These are phyloP conservation scores for Coenobita brevimanus DNA, from an alignment of 1,140 invertebrate genomes.

Conservation along the genomic window DNA sequence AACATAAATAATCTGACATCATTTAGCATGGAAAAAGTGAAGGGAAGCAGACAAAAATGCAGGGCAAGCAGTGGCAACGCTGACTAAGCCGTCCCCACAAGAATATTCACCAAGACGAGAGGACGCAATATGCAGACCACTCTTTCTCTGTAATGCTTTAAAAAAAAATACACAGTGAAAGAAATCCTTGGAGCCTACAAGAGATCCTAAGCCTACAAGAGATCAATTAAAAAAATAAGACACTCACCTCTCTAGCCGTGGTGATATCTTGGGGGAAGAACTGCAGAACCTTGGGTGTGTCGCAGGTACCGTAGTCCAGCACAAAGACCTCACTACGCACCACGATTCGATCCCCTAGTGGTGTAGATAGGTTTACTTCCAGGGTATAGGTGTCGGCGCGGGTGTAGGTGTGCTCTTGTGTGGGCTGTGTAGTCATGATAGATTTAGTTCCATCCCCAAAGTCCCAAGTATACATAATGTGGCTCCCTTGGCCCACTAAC, in stretches of 20 bases:
- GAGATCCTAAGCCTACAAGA: too few relatives aligned
- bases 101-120: too few relatives aligned
- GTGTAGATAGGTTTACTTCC: constrained; percentile 19
- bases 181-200: too few relatives aligned
- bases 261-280: constrained; percentile 31
- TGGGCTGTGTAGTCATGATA: neutral
- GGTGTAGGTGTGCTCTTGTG: constrained; percentile 6
- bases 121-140: too few relatives aligned
- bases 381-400: constrained; percentile 8
- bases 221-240: too few relatives aligned
- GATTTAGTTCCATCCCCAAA: neutral
- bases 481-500: constrained; percentile 10
- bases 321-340: constrained; percentile 25
- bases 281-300: constrained; percentile 15
- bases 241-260: constrained; percentile 36
- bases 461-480: constrained; percentile 46
- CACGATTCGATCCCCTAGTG: constrained; percentile 4
- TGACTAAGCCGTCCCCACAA: too few relatives aligned
- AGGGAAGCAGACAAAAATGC: too few relatives aligned
- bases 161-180: too few relatives aligned
- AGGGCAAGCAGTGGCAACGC: too few relatives aligned
- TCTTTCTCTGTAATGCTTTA: too few relatives aligned
- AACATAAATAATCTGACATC: too few relatives aligned
- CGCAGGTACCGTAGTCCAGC: constrained; percentile 16
- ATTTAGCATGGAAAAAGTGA: too few relatives aligned